Evolutionary conservation across 2,113 vertebrate genomes (phyloP).

Genomic region (Pitta sordida): DNA sequence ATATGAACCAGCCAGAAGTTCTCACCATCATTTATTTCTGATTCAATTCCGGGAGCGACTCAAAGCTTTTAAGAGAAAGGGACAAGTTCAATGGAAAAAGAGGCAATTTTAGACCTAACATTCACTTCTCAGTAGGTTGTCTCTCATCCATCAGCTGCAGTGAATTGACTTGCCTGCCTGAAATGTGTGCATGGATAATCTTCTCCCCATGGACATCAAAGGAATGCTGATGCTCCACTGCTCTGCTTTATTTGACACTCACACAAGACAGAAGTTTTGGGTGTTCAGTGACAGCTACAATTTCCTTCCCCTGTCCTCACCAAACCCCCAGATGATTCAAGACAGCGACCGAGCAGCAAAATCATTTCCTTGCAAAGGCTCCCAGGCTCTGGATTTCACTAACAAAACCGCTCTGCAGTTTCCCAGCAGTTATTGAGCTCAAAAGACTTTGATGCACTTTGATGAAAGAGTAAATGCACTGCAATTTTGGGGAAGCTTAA

Average conservation of each 20-base stretch:
- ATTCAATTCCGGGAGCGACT: neutral
- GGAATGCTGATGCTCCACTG: neutral
- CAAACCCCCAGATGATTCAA: neutral
- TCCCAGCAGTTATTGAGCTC: neutral
- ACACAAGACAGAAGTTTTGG: neutral
- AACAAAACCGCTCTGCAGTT: neutral
- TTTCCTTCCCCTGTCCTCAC: neutral
- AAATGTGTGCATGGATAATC: neutral
- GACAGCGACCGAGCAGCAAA: neutral
- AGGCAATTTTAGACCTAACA: neutral
- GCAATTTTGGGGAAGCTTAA: neutral
- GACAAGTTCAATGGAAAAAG: neutral
- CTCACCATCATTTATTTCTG: neutral
- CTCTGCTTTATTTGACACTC: neutral
- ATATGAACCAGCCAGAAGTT: neutral
- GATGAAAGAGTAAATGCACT: neutral
- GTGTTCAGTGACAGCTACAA: neutral
- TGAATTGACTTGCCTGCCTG: neutral
- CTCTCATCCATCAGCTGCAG: neutral
- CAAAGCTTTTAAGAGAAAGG: neutral
- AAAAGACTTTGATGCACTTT: neutral
- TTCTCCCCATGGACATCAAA: neutral
- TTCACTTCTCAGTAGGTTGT: neutral
- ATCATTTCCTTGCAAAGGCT: neutral
- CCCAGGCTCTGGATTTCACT: neutral